Evolutionary conservation across 2,797 vertebrate genomes (phyloP).

Genomic region (Sebastes hubbsi): DNA sequence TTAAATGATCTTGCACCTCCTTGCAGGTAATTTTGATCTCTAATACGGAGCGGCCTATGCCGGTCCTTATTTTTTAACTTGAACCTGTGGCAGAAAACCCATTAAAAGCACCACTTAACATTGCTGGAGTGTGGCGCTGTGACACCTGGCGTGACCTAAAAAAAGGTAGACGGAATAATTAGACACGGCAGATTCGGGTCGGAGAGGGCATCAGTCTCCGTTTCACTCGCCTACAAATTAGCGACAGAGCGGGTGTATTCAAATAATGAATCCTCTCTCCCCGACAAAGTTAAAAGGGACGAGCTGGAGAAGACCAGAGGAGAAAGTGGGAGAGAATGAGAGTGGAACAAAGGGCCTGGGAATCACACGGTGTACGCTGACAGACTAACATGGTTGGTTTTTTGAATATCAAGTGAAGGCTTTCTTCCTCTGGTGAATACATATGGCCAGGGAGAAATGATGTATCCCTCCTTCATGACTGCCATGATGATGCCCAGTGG

Average conservation of each 20-base stretch:
- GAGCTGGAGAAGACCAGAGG: constrained; percentile 48
- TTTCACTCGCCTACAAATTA: constrained; percentile 71
- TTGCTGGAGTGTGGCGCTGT: constrained; percentile 66
- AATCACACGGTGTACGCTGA: constrained; percentile 52
- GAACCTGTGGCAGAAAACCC: constrained; percentile 64
- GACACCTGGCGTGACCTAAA: constrained; percentile 71
- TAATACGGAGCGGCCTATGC: constrained; percentile 38
- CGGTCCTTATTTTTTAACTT: constrained; percentile 60
- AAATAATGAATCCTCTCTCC: constrained; percentile 68
- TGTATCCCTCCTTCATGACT: constrained; percentile 41
- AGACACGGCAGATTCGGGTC: constrained; percentile 72
- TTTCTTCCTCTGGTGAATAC: constrained; percentile 67
- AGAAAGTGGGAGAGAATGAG: constrained; percentile 48
- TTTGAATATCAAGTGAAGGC: constrained; percentile 62
- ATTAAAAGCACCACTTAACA: constrained; percentile 76
- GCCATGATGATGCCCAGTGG: constrained; percentile 58
- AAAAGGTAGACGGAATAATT: constrained; percentile 71
- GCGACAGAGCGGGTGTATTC: constrained; percentile 63
- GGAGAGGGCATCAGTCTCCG: constrained; percentile 65
- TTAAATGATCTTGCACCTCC: constrained; percentile 39
- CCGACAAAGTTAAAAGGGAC: constrained; percentile 65
- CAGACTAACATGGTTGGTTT: constrained; percentile 56
- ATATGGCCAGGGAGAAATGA: constrained; percentile 48
- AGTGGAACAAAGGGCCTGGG: constrained; percentile 46
- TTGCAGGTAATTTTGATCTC: constrained; percentile 60